phyloP scores from a whole-genome alignment of 2,888 invertebrate species.

The Caenorhabditis wallacei region DNA sequence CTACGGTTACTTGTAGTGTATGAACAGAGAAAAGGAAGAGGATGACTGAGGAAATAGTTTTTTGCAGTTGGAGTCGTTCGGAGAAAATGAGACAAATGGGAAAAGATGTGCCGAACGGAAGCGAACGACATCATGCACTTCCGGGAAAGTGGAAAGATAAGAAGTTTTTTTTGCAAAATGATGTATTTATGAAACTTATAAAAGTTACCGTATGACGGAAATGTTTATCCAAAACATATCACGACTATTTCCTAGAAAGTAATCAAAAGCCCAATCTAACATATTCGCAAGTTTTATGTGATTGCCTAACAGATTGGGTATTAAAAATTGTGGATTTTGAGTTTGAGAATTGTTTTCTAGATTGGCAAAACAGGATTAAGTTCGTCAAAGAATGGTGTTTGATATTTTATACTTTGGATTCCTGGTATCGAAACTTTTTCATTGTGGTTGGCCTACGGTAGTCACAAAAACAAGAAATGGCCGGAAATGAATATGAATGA shows the following conservation, averaged over 20 bases:
- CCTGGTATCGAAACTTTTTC: constrained; percentile 10
- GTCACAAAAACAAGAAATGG: constrained; percentile 1
- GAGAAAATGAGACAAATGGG: constrained; percentile 27
- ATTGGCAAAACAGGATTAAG: constrained; percentile 29
- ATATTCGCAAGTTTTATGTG: constrained; percentile 12
- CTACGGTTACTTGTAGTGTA: constrained; percentile 22
- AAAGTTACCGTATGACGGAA: neutral
- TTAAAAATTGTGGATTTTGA: neutral
- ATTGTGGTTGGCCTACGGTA: neutral
- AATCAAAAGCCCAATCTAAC: constrained; percentile 30
- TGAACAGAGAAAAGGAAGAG: constrained; percentile 1
- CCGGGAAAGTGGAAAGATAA: constrained; percentile 33
- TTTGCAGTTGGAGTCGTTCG: constrained; percentile 47
- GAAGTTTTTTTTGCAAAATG: constrained; percentile 9
- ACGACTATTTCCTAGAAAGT: constrained; percentile 33
- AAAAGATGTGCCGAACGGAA: constrained; percentile 40
- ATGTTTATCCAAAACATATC: neutral
- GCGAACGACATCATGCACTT: constrained; percentile 53
- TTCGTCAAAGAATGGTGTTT: constrained; percentile 7
- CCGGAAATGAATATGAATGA: constrained; percentile 42
- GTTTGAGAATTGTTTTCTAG: constrained; percentile 17
- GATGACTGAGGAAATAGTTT: constrained; percentile 17
- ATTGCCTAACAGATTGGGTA: constrained; percentile 11
- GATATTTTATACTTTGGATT: constrained; percentile 11
- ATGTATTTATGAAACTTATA: constrained; percentile 8